Conservation (phyloP, 2,888 invertebrate genomes). For the Phaonia tiefii region DNA sequence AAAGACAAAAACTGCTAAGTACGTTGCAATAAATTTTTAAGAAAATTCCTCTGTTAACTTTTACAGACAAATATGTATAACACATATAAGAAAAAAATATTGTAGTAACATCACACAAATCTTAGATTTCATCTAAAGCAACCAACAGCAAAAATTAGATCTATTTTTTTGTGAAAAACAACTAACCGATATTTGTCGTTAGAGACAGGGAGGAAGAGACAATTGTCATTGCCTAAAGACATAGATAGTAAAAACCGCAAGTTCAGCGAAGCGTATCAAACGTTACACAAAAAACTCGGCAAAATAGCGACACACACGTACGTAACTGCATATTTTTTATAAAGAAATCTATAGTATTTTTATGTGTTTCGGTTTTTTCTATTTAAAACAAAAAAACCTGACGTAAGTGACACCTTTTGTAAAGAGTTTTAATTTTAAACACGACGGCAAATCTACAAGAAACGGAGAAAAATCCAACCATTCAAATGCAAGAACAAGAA, state of each 20-base stretch:
- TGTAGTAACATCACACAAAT: conserved; percentile 72
- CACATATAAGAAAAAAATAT: conserved; percentile 5
- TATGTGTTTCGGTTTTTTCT: conserved; percentile 7
- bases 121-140: conserved; percentile 72
- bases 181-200: conserved; percentile 28
- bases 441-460: conserved; percentile 9
- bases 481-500: conserved; percentile 29
- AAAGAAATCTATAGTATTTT: conserved; percentile 40
- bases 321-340: conserved; percentile 55
- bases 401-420: conserved; percentile 66
- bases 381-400: conserved; percentile 49
- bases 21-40: too few relatives aligned
- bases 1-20: too few relatives aligned
- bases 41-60: not conserved
- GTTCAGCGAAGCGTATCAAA: conserved; percentile 74
- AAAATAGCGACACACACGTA: not conserved
- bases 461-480: conserved; percentile 10
- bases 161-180: conserved; percentile 24
- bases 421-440: conserved; percentile 21
- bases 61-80: conserved; percentile 20
- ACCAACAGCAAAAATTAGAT: conserved; percentile 38
- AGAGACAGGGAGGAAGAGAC: too few relatives aligned
- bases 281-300: conserved; percentile 61
- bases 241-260: conserved; percentile 70
- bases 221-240: conserved; percentile 64